Conservation (phyloP, 2,113 vertebrate genomes). For the Pica pica region DNA sequence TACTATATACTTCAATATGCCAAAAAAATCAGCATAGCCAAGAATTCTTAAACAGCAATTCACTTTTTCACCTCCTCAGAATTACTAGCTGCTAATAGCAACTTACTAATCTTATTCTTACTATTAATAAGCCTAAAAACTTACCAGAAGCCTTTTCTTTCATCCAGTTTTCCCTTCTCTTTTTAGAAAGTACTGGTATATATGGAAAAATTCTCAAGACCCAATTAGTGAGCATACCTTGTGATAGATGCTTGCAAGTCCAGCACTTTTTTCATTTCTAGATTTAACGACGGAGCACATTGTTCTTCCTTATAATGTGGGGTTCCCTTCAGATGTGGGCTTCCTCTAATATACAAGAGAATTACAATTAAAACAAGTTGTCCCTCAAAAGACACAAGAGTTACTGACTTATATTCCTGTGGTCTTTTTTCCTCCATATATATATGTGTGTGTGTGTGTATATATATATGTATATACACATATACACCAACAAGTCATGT, state of each 20-base stretch:
- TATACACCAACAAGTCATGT: rapidly evolving
- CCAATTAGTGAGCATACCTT: slow-evolving; percentile 73
- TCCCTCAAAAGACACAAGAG: not conserved
- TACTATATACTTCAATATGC: not conserved
- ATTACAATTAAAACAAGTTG: not conserved
- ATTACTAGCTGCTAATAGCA: not conserved
- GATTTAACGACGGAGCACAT: slow-evolving; percentile 87
- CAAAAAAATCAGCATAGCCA: not conserved
- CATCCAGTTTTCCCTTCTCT: not conserved
- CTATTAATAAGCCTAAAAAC: not conserved
- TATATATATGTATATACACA: not conserved
- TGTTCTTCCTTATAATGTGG: slow-evolving; percentile 96
- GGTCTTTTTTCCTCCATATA: rapidly evolving
- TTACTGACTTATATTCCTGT: rapidly evolving
- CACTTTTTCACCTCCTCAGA: not conserved
- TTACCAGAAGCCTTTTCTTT: not conserved
- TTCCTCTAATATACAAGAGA: slow-evolving; percentile 78
- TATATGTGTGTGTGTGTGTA: too few species aligned
- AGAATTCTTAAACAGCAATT: not conserved
- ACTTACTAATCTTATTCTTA: not conserved
- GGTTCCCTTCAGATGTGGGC: slow-evolving; percentile 85
- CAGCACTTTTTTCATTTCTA: slow-evolving; percentile 92
- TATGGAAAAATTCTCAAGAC: not conserved
- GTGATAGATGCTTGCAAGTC: slow-evolving; percentile 94
- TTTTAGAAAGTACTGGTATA: not conserved